Percentiles rank a stretch among this genome's conserved stretches.
Conservation (phyloP, 2,797 vertebrate genomes). For the Mycteria americana region DNA sequence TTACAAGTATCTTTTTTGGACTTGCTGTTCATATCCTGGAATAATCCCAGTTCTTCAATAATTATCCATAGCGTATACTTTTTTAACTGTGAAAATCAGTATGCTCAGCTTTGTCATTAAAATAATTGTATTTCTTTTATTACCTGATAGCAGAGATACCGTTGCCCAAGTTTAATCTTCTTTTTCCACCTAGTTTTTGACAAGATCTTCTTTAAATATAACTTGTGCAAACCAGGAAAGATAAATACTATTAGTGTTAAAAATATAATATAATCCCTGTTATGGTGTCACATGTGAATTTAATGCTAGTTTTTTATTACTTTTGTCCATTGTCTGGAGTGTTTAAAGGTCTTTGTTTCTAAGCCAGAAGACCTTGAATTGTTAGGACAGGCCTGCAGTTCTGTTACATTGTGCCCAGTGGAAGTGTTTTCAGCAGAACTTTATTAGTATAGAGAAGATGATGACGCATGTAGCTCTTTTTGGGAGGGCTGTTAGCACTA, state of each 20-base stretch:
- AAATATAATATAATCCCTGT: background rate
- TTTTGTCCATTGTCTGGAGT: background rate
- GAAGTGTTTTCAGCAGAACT: background rate
- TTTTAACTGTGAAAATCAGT: background rate
- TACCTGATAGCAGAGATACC: background rate
- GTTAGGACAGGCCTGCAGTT: background rate
- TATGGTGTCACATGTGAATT: rapidly evolving
- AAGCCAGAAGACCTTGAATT: background rate
- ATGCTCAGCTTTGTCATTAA: background rate
- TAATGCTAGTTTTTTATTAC: background rate
- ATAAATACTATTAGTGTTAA: background rate
- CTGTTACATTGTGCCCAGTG: background rate
- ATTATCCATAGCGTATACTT: background rate
- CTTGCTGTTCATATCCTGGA: background rate
- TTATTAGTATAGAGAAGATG: background rate
- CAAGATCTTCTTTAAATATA: background rate
- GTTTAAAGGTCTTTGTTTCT: background rate
- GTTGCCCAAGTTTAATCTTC: background rate
- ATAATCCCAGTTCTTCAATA: background rate
- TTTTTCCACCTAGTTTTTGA: background rate
- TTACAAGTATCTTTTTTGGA: background rate
- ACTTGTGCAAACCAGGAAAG: background rate
- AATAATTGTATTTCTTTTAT: background rate
- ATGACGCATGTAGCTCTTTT: rapidly evolving
- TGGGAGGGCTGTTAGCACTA: background rate